Conservation (phyloP, 1,140 invertebrate genomes). For the Drosophila hydei region DNA sequence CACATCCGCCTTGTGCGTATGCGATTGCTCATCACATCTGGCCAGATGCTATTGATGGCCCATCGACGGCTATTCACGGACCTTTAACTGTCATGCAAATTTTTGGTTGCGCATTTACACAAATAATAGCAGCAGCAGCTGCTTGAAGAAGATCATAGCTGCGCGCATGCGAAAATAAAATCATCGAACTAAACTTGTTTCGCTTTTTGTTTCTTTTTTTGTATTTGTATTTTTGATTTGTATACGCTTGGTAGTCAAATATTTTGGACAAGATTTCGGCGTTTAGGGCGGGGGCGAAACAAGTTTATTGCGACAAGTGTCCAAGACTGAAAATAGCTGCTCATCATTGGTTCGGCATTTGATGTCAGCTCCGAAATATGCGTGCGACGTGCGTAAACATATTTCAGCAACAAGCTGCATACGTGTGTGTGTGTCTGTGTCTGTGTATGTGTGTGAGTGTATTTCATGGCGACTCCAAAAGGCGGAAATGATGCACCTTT, state of each 20-base stretch:
- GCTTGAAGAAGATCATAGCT: not conserved
- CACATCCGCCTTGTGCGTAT: conserved; percentile 34
- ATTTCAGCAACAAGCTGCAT: no score
- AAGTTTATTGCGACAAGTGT: conserved; percentile 66
- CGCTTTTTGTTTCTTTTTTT: no score
- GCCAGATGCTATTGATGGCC: conserved; percentile 31
- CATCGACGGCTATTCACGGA: conserved; percentile 30
- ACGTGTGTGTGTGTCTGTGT: not conserved
- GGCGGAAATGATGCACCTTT: conserved; percentile 54
- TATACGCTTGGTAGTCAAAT: conserved; percentile 28
- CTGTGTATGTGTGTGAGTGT: no score
- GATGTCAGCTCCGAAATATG: conserved; percentile 60
- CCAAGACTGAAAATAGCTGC: conserved; percentile 19
- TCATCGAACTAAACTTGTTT: conserved; percentile 35
- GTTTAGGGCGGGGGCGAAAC: conserved; percentile 58
- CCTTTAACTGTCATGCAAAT: conserved; percentile 45
- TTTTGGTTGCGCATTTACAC: conserved; percentile 12
- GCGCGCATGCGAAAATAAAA: conserved; percentile 21
- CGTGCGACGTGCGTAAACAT: conserved; percentile 24
- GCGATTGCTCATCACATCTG: conserved; percentile 13
- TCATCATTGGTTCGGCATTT: conserved; percentile 22
- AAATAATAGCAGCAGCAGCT: not conserved
- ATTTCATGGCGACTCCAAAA: conserved; percentile 14
- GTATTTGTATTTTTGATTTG: not conserved
- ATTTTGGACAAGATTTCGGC: conserved; percentile 38